Conservation (phyloP, 2,888 invertebrate species). For the Coenonympha glycerion region DNA sequence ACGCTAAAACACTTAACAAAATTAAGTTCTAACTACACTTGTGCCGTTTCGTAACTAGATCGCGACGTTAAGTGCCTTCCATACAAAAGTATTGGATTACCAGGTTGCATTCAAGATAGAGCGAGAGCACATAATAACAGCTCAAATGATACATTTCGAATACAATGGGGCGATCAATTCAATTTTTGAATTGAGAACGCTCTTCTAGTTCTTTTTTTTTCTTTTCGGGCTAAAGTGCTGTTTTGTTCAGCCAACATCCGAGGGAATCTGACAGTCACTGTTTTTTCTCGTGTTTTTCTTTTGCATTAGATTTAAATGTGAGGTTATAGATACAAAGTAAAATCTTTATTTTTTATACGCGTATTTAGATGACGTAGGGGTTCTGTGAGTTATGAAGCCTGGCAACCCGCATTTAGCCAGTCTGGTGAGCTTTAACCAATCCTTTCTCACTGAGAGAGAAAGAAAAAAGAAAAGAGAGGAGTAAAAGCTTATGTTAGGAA, state of each 20-base stretch:
- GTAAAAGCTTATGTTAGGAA: constrained; percentile 5
- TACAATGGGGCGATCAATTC: constrained; percentile 77
- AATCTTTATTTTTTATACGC: constrained; percentile 22
- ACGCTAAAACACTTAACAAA: constrained; percentile 48
- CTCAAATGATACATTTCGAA: constrained; percentile 77
- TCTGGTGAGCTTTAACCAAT: too few species aligned
- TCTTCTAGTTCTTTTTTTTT: constrained; percentile 69
- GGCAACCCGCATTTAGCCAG: too few species aligned
- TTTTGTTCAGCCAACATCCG: constrained; percentile 73
- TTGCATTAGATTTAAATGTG: constrained; percentile 44
- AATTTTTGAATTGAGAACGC: constrained; percentile 77
- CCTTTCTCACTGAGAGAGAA: too few species aligned
- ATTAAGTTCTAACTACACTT: constrained; percentile 50
- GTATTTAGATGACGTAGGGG: constrained; percentile 13
- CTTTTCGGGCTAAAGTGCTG: constrained; percentile 73
- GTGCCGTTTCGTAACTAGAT: constrained; percentile 54
- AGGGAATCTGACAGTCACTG: constrained; percentile 74
- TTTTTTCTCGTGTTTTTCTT: constrained; percentile 68
- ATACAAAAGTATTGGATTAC: constrained; percentile 77
- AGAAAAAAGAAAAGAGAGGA: too few species aligned
- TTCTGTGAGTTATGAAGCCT: constrained; percentile 8
- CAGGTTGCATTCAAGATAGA: constrained; percentile 67
- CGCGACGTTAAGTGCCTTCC: constrained; percentile 68
- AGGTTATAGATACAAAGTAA: constrained; percentile 46
- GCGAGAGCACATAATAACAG: constrained; percentile 73